Conservation (phyloP, 1,140 invertebrate genomes). For the Druon quercuslanigerum region DNA sequence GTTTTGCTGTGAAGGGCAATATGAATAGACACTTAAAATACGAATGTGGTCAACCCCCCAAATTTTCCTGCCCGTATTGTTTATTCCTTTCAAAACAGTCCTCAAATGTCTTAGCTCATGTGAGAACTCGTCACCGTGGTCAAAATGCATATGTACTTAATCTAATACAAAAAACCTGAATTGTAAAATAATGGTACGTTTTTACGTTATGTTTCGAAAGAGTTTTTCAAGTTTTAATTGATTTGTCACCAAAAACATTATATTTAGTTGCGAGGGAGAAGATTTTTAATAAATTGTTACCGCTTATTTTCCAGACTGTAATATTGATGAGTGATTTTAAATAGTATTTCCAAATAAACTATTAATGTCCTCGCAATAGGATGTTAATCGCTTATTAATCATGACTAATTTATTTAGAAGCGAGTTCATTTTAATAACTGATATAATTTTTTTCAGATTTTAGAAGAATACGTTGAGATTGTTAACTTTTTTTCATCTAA, state of each 20-base stretch:
- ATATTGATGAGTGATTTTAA: neutral
- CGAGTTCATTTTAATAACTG: neutral
- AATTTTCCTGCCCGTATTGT: slow-evolving; percentile 42
- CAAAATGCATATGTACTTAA: slow-evolving; percentile 45
- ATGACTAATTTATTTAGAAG: neutral
- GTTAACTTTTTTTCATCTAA: neutral
- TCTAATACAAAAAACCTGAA: neutral
- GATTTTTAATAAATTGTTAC: neutral
- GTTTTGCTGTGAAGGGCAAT: slow-evolving; percentile 67
- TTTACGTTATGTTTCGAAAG: too few species aligned
- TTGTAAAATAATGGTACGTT: neutral
- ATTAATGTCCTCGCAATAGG: neutral
- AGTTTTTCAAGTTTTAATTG: too few species aligned
- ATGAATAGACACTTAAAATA: slow-evolving; percentile 68
- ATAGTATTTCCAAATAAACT: neutral
- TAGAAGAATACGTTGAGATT: neutral
- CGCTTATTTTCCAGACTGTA: slow-evolving; percentile 26
- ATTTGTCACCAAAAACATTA: too few species aligned
- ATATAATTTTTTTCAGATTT: slow-evolving; percentile 28
- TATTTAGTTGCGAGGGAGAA: too few species aligned
- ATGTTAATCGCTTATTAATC: neutral
- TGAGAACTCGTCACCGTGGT: slow-evolving; percentile 43
- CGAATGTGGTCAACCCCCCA: slow-evolving; percentile 41
- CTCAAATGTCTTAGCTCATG: slow-evolving; percentile 50
- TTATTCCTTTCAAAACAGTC: slow-evolving; percentile 42